Evolutionary conservation across 2,888 invertebrate genomes (phyloP).

Genomic region (Melinaea marsaeus): DNA sequence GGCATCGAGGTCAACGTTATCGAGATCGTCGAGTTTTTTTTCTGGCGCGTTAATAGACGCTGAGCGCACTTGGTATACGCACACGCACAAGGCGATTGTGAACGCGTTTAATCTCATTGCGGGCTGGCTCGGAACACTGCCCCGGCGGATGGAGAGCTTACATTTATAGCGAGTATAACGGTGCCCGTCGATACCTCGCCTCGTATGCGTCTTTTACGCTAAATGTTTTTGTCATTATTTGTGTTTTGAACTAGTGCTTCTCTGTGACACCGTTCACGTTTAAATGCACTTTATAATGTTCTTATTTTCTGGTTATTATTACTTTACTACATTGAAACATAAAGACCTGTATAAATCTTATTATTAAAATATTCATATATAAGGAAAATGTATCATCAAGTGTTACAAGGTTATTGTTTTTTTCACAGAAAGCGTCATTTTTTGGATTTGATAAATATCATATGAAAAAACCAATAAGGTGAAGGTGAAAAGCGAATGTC

Average conservation of each 20-base stretch:
- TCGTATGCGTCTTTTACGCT: slow-evolving; percentile 37
- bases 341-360: too few relatives aligned
- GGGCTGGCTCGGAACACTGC: slow-evolving; percentile 49
- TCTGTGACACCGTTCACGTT: slow-evolving; percentile 28
- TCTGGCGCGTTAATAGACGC: slow-evolving; percentile 49
- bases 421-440: not conserved
- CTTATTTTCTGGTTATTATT: not conserved
- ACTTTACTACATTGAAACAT: not conserved
- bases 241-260: slow-evolving; percentile 49
- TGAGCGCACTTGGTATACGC: slow-evolving; percentile 53
- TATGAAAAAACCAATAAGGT: not conserved
- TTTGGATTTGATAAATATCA: not conserved
- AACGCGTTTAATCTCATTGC: slow-evolving; percentile 66
- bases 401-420: not conserved
- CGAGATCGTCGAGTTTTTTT: slow-evolving; percentile 44
- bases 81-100: slow-evolving; percentile 50
- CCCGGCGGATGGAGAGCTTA: slow-evolving; percentile 41
- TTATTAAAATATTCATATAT: not conserved
- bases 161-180: slow-evolving; percentile 70
- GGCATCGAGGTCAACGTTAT: slow-evolving; percentile 40
- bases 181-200: slow-evolving; percentile 46
- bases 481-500: too few relatives aligned
- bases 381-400: slow-evolving; percentile 3
- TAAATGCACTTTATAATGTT: not conserved
- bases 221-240: slow-evolving; percentile 67